phyloP scores from a whole-genome alignment of 2,888 invertebrate species.

The Hypena proboscidalis region DNA sequence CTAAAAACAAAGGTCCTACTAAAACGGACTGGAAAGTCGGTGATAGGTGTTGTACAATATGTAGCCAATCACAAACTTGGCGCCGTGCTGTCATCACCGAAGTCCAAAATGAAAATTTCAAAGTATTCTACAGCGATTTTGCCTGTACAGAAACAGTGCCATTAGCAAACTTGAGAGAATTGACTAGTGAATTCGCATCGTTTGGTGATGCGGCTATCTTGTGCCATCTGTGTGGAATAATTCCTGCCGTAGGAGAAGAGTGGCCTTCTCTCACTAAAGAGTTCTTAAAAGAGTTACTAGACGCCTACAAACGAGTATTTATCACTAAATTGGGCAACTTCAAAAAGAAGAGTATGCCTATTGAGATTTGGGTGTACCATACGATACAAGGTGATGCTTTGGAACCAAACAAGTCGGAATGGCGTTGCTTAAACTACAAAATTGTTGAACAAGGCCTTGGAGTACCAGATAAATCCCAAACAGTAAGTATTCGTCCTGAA shows the following conservation, averaged over 20 bases:
- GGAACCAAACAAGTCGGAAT: conserved; percentile 86
- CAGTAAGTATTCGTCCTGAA: too few species aligned
- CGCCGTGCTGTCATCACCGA: conserved; percentile 84
- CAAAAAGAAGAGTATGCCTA: conserved; percentile 79
- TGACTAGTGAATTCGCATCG: conserved; percentile 78
- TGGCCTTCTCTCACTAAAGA: conserved; percentile 88
- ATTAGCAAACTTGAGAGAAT: conserved; percentile 72
- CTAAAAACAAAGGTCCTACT: conserved; percentile 47
- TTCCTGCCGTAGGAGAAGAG: conserved; percentile 87
- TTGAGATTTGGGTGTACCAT: conserved; percentile 88
- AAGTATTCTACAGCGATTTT: conserved; percentile 89
- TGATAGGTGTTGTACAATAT: conserved; percentile 76
- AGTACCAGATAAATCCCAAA: conserved; percentile 64
- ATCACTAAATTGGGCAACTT: conserved; percentile 83
- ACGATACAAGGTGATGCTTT: conserved; percentile 87
- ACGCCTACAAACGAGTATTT: conserved; percentile 77
- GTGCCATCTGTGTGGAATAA: conserved; percentile 89
- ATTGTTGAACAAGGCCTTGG: conserved; percentile 89
- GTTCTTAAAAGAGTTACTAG: conserved; percentile 83
- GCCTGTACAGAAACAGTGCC: conserved; percentile 82
- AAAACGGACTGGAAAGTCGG: conserved; percentile 79
- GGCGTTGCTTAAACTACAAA: conserved; percentile 87
- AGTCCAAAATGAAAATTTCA: conserved; percentile 62
- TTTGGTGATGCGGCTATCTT: conserved; percentile 86
- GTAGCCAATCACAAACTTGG: conserved; percentile 84